Evolutionary conservation across 2,113 vertebrate genomes (phyloP).

Genomic region (Psammodynastes pulverulentus): DNA sequence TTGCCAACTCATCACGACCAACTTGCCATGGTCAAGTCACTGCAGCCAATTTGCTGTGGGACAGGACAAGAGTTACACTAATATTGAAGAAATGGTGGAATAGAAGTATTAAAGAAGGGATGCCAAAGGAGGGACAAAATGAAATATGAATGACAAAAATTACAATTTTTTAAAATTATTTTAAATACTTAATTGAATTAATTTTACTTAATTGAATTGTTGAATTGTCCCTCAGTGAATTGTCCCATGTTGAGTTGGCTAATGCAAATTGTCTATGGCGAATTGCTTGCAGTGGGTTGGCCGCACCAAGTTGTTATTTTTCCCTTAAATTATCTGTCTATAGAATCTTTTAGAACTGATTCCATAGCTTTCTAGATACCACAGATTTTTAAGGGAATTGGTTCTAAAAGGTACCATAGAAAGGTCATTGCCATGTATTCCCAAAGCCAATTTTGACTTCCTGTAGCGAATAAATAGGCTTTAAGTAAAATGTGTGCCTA

Average conservation of each 20-base stretch:
- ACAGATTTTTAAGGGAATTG: not conserved
- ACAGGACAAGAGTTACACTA: not conserved
- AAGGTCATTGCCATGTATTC: not conserved
- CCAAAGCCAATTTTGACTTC: slow-evolving; percentile 2
- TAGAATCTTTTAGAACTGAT: not conserved
- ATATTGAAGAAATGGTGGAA: not conserved
- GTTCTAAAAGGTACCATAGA: not conserved
- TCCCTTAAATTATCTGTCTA: not conserved
- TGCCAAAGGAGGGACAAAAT: not conserved
- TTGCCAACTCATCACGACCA: not conserved
- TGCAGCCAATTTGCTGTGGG: not conserved
- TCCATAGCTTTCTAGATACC: not conserved
- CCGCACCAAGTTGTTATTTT: not conserved
- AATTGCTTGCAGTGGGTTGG: not conserved
- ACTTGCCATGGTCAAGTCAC: not conserved
- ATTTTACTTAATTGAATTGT: not conserved
- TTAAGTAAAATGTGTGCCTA: slow-evolving; percentile 4
- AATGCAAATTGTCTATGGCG: not conserved
- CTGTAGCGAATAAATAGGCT: slow-evolving; percentile 20
- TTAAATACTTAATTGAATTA: not conserved
- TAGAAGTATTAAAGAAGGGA: not conserved
- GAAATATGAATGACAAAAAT: not conserved
- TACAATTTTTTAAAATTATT: not conserved
- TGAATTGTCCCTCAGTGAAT: not conserved
- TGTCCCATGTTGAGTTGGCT: not conserved